phyloP scores from a whole-genome alignment of 2,888 invertebrate species.

The Patella pellucida region DNA sequence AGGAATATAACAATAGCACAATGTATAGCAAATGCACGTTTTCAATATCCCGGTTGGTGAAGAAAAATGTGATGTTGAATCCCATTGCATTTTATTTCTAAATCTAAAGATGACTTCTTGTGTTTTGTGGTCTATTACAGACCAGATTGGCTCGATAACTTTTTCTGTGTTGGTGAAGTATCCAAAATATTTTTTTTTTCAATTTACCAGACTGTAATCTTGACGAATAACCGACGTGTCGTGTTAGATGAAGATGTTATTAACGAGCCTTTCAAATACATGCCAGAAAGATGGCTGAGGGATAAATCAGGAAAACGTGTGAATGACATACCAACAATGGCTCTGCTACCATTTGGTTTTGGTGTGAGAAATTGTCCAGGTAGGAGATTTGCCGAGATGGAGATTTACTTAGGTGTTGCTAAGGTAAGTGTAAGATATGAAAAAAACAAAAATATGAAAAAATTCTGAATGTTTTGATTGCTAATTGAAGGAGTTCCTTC shows the following conservation, averaged over 20 bases:
- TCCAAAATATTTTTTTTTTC: conserved; percentile 73
- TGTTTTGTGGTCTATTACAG: too few relatives aligned
- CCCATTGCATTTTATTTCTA: too few relatives aligned
- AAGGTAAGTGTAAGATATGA: conserved; percentile 46
- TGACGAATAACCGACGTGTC: conserved; percentile 15
- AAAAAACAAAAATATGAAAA: too few relatives aligned
- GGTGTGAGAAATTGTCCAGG: conserved; percentile 65
- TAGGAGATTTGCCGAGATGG: conserved; percentile 69
- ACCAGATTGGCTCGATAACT: too few relatives aligned
- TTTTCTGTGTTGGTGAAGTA: conserved; percentile 65
- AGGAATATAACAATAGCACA: too few relatives aligned
- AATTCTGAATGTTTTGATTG: too few relatives aligned
- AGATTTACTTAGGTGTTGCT: conserved; percentile 76
- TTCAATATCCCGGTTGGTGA: too few relatives aligned
- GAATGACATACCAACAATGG: conserved; percentile 27
- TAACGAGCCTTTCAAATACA: conserved; percentile 70
- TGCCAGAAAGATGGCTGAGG: conserved; percentile 52
- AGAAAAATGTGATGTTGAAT: too few relatives aligned
- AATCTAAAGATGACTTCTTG: too few relatives aligned
- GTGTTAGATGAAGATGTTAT: conserved; percentile 6
- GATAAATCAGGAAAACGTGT: conserved; percentile 15
- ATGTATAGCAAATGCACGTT: too few relatives aligned
- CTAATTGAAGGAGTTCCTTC: too few relatives aligned
- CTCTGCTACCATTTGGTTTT: conserved; percentile 50
- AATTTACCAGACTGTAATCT: not conserved